phyloP scores from a whole-genome alignment of 2,113 vertebrate genomes.

The Channa argus region DNA sequence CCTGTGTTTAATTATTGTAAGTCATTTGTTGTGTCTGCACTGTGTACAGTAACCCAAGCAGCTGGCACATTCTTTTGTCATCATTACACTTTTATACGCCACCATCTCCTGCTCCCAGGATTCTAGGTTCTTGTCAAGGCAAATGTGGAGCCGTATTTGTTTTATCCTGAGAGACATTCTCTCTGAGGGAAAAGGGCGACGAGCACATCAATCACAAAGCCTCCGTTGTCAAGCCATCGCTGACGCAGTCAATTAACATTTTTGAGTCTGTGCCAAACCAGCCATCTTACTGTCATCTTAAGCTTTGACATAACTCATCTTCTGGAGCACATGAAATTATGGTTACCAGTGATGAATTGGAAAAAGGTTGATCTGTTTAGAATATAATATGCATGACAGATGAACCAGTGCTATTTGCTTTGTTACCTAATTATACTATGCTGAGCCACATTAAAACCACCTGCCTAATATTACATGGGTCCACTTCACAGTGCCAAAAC shows the following conservation, averaged over 20 bases:
- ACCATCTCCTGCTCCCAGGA: constrained; percentile 55
- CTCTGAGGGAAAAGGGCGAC: constrained; percentile 64
- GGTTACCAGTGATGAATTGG: constrained; percentile 67
- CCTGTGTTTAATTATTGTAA: constrained; percentile 79
- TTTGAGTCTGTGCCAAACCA: constrained; percentile 72
- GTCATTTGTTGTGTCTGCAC: constrained; percentile 68
- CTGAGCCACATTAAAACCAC: too few species aligned
- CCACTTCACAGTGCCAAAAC: too few species aligned
- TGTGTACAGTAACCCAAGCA: constrained; percentile 71
- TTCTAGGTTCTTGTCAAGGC: constrained; percentile 57
- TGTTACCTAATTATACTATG: constrained; percentile 55
- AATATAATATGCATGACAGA: constrained; percentile 43
- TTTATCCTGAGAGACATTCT: constrained; percentile 72
- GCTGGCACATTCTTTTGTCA: constrained; percentile 77
- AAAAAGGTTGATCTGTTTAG: constrained; percentile 54
- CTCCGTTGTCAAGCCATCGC: constrained; percentile 70
- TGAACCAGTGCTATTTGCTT: constrained; percentile 42
- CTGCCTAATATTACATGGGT: too few species aligned
- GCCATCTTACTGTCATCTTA: constrained; percentile 70
- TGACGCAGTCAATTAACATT: constrained; percentile 78
- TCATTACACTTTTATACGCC: constrained; percentile 76
- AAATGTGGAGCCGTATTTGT: constrained; percentile 68
- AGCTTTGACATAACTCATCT: constrained; percentile 67
- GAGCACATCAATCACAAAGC: constrained; percentile 74
- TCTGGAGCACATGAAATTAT: constrained; percentile 62